Evolutionary conservation across 2,797 vertebrate genomes (phyloP), one percentile per base, ranked within the genome.

Genomic region (Streptopelia turtur): DNA sequence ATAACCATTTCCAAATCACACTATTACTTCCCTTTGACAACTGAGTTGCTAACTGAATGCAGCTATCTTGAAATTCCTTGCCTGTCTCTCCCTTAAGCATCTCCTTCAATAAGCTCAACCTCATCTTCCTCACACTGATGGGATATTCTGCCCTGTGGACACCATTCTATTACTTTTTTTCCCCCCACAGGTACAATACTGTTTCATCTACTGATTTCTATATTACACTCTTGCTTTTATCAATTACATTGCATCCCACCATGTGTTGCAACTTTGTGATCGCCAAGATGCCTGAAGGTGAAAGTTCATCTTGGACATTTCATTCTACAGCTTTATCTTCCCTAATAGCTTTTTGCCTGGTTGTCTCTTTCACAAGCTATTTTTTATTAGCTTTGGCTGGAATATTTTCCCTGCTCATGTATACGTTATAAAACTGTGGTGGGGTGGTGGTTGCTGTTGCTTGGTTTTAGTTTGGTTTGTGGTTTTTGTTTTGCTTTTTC

Each of bases 101-200:
- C 17, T 7, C 5, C 43, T 31, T 49, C 18, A 35, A 5, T 33
- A 55, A 82, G 13, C 13, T 41, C 9, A 33, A 1, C 13, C 15
- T 43, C 52, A 21, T 39, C 50, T 87, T 53, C 49, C 12, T 72
- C 13, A 16, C 16, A 5, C 15, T 25, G 23, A 17, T 68, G 17
- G 30, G 59, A 9, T 30, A 4, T 31, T 41, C 41, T 77, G 27
- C 30, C 8, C 6, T 63, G 25, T 23, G 22, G 18, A 13, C 31
- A 7, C 47, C 0, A 0, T 50, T 77, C 13, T 65, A 12, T 25
- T 57, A 16, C 6, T 4, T 22, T 52, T 3, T 21, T 41, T 59
- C 35, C 56, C 8, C 5, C 39, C 28, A 70, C 1, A 0, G 6
- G 21, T 59, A 25, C 11, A 39, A 7, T 27, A 30, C 21, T 21